phyloP scores from a whole-genome alignment of 2,888 invertebrate genomes.

The Macroteleia sp. region DNA sequence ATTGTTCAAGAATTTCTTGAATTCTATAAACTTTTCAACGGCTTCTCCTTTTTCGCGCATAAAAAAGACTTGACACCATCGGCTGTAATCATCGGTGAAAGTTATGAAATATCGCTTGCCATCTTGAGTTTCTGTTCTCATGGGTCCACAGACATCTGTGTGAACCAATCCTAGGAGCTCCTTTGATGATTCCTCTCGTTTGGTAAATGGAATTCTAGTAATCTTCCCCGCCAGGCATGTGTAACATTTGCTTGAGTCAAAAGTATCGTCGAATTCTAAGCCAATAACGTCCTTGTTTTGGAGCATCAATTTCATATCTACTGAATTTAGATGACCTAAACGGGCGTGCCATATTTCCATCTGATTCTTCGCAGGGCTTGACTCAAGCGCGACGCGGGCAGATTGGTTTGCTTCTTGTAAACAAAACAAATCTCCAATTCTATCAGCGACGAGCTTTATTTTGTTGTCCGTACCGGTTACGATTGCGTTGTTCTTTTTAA shows the following conservation, averaged over 20 bases:
- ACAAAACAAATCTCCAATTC: conserved; percentile 6
- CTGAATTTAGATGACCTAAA: conserved; percentile 49
- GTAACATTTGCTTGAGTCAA: not conserved
- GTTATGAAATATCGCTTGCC: conserved; percentile 58
- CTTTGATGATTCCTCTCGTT: not conserved
- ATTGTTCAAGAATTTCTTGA: not conserved
- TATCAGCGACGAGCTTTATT: no score
- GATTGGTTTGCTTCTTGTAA: no score
- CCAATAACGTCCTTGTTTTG: not conserved
- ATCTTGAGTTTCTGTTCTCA: conserved; percentile 41
- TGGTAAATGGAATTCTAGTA: not conserved
- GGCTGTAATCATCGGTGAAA: conserved; percentile 64
- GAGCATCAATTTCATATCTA: conserved; percentile 15
- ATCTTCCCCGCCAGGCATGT: conserved; percentile 4
- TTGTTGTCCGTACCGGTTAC: no score
- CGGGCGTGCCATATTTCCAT: conserved; percentile 55
- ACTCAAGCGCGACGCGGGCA: no score
- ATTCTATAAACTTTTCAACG: conserved; percentile 2
- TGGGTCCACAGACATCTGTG: conserved; percentile 66
- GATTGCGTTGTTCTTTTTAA: not conserved
- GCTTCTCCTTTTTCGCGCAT: not conserved
- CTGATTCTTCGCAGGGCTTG: no score
- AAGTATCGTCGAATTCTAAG: not conserved
- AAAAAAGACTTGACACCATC: conserved; percentile 37
- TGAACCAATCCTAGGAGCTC: conserved; percentile 56